A percentile compares a stretch with the other conserved stretches of the same genome.
Conservation (phyloP, 2,888 invertebrate species). For the Spisula subtruncata region DNA sequence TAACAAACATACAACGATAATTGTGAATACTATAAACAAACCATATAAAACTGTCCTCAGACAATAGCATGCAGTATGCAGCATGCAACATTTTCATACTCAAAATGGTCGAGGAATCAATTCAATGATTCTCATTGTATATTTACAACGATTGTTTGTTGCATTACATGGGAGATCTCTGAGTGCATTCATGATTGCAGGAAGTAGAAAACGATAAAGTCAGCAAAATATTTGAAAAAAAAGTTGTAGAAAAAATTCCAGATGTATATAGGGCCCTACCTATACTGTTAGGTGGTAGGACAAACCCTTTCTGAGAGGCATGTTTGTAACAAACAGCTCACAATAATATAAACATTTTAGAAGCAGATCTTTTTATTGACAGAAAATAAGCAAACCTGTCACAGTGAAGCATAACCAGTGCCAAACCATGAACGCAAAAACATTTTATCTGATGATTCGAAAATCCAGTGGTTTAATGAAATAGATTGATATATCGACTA, state of each 20-base stretch:
- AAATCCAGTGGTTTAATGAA: not conserved
- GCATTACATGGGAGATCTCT: not conserved
- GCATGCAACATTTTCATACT: not conserved
- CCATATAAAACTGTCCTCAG: not conserved
- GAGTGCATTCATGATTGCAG: not conserved
- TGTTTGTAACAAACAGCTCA: slow-evolving; percentile 11
- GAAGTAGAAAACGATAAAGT: not conserved
- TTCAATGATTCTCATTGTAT: slow-evolving; percentile 7
- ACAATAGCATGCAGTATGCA: not conserved
- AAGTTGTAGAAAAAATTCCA: not conserved
- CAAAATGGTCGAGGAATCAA: not conserved
- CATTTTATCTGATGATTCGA: not conserved
- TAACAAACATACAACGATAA: no score
- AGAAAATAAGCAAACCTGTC: slow-evolving; percentile 10
- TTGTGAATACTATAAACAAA: no score
- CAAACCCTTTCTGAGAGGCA: slow-evolving; percentile 11
- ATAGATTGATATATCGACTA: not conserved
- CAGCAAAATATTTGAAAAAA: no score
- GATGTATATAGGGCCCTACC: no score
- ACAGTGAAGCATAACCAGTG: not conserved
- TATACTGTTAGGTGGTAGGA: no score
- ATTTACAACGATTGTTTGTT: not conserved
- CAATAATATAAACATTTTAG: not conserved
- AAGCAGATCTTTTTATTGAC: not conserved
- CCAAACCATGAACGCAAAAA: no score